Evolutionary conservation across 1,140 invertebrate genomes (phyloP), one percentile per base, ranked within the genome.

Genomic region (Pantala flavescens): DNA sequence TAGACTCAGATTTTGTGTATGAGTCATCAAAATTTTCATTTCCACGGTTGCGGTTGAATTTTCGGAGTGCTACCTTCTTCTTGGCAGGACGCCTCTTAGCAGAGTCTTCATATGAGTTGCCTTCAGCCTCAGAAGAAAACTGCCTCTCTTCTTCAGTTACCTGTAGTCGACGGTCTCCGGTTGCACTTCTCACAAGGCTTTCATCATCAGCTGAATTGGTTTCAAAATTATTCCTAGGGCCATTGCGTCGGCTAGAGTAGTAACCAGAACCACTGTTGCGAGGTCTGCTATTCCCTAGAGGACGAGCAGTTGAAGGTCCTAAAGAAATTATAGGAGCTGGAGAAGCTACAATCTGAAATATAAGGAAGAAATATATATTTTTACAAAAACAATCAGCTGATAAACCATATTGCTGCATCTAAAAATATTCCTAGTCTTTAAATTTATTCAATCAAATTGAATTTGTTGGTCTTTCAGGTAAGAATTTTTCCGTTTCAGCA

Each of bases 151-250:
- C 79, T 75, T 72, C 80, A 76, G 0, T 76, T 75, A 75, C 76
- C 43, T 83, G 82, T 11, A 84, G 78, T n/a, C 81, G 78, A 23
- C 85, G 83, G 76, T 88, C 87, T 42, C 90, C 90, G 74, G 89
- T 90, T 81, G 93, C 91, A 24, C 90, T 90, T 19, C 90, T 85
- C 78, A 93, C 90, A 9, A 93, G 84, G 78, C 88, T 84, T 81
- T 93, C 90, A 24, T 89, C 88, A 79, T 93, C 91, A 74, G 84
- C 87, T 73, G 80, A 81, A 75, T 83, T 79, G 76, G 85, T 83
- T 75, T 85, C 85, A 23, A 78, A 78, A 42, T 80, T 79, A 76
- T 80, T 80, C 0, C 79, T 74, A 5, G 76, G 78, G 55, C 71
- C 76, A 72, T 11, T 23, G 19, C 24, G 23, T 36, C 19, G 24